These are phyloP conservation scores for Catalaphyllia jardinei DNA, from an alignment of 64 coral and sea anemone species.

Conservation along the genomic window DNA sequence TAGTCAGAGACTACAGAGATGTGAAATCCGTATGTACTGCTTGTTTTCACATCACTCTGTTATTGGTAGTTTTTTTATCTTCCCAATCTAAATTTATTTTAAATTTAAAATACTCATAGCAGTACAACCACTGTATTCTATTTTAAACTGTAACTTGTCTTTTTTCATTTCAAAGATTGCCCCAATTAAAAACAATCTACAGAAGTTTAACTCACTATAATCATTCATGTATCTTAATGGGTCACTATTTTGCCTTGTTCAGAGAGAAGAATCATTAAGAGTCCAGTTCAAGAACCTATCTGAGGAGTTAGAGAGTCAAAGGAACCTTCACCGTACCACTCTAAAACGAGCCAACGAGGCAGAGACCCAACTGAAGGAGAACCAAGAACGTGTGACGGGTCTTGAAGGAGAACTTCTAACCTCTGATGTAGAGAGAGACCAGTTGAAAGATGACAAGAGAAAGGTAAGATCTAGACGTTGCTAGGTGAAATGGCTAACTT, in stretches of 20 bases:
- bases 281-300: constrained; percentile 77
- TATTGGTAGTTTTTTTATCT: too few species aligned
- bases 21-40: constrained; percentile 39
- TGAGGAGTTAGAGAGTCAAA: constrained; percentile 92
- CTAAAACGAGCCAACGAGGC: constrained; percentile 89
- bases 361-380: constrained; percentile 85
- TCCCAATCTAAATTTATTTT: too few species aligned
- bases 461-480: constrained; percentile 57
- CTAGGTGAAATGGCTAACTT: too few species aligned
- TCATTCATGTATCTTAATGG: neutral
- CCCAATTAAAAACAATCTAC: too few species aligned
- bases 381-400: constrained; percentile 71
- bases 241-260: neutral
- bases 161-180: too few species aligned
- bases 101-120: too few species aligned
- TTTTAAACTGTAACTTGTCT: too few species aligned
- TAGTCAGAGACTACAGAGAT: constrained; percentile 61
- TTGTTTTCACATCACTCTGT: neutral
- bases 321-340: constrained; percentile 86
- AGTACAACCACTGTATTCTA: too few species aligned
- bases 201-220: too few species aligned
- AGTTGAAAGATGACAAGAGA: constrained; percentile 82
- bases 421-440: constrained; percentile 95
- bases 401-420: constrained; percentile 92
- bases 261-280: constrained; percentile 79